Evolutionary conservation across 1,140 invertebrate genomes (phyloP), one percentile per base, ranked within the genome.

Genomic region (Heliothis subflexa): DNA sequence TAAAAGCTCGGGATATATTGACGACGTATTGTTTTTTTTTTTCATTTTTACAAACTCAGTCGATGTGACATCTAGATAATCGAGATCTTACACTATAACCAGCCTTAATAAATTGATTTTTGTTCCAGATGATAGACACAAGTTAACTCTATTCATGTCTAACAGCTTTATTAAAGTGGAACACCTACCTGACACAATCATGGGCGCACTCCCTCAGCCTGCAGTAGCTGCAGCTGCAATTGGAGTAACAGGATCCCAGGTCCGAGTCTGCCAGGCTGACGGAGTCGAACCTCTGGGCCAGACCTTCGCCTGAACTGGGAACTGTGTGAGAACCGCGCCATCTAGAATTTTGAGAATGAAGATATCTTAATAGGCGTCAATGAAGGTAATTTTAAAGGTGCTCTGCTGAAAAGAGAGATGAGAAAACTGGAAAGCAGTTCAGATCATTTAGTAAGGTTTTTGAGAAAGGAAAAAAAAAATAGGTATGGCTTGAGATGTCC

Each of bases 151-250:
- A 3, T 50, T 50, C 12, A 50, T 50, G 7, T 13, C 9, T 28
- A 21, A 12, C 7, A n/a, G 2, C 25, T 7, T 10, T 1, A 62
- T 40, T 40, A 1, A n/a, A 4, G 4, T n/a, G n/a, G 10, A 66
- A 9, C 16, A 62, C 59, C n/a, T 10, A 95, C 94, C 93, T 95
- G 83, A 93, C 86, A 83, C 91, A 93, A 66, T 95, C 92, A 59
- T 92, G 91, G 47, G 91, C 88, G 72, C 92, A 95, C 25, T 92
- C 90, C 80, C 89, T 70, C 12, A 91, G 85, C 11, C 95, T 89
- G 86, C 95, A 96, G 83, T 95, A 95, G 74, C 95, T 95, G 84
- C 95, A 96, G 77, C 95, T 95, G 88, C 95, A 95, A 16, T 90
- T 87, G 0, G 95, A 95, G 83, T 95, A 95, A 79, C 95, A 95